Percentiles rank a stretch among this genome's conserved stretches.
These are phyloP conservation scores for Lasioglossum calceatum DNA, from an alignment of 2,888 invertebrate genomes.

Conservation along the genomic window DNA sequence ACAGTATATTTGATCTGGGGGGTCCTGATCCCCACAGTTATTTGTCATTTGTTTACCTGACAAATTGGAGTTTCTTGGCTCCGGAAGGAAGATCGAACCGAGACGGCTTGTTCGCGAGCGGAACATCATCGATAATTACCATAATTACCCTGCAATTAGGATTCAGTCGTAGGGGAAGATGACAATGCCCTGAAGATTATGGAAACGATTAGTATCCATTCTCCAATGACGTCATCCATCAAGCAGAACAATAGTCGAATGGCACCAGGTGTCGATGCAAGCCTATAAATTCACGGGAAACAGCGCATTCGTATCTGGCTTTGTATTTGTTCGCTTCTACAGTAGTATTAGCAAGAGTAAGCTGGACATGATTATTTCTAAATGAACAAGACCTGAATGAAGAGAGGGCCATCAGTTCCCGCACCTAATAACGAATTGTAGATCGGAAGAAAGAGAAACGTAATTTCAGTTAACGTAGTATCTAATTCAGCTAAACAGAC, in stretches of 20 bases:
- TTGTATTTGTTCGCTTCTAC: background rate
- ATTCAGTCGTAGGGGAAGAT: constrained; percentile 17
- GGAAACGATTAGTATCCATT: constrained; percentile 57
- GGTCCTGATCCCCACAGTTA: no score
- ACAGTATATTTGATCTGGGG: no score
- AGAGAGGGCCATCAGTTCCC: no score
- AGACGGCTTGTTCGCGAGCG: background rate
- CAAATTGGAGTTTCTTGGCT: background rate
- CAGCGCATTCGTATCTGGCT: background rate
- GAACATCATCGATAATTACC: constrained; percentile 21
- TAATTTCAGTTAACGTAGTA: background rate
- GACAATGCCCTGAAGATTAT: constrained; percentile 46
- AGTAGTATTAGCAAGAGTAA: background rate
- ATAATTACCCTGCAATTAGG: constrained; percentile 44
- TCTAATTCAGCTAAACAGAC: background rate
- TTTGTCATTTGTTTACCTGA: background rate
- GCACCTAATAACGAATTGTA: background rate
- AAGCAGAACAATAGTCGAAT: constrained; percentile 52
- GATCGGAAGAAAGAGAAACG: background rate
- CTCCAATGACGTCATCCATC: constrained; percentile 51
- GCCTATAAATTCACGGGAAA: constrained; percentile 38
- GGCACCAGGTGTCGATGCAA: constrained; percentile 45
- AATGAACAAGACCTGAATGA: no score
- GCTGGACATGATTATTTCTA: no score
- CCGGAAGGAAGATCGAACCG: background rate